phyloP scores from a whole-genome alignment of 2,888 invertebrate species.

The Noctua pronuba region DNA sequence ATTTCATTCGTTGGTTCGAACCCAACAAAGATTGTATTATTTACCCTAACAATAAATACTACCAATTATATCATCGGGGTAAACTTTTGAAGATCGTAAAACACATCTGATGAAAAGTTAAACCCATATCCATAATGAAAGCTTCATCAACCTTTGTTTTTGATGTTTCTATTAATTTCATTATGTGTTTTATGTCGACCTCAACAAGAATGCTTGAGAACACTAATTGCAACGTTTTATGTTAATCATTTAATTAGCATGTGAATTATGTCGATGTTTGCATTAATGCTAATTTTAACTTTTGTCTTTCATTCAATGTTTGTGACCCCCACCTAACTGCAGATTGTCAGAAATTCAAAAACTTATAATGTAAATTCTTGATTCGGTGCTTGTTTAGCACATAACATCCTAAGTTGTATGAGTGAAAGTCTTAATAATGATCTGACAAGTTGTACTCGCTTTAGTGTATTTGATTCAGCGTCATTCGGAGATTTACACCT shows the following conservation, averaged over 20 bases:
- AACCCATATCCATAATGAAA: slow-evolving; percentile 3
- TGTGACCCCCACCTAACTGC: slow-evolving; percentile 53
- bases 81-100: background rate
- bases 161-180: slow-evolving; percentile 36
- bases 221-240: slow-evolving; percentile 68
- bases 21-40: background rate
- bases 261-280: slow-evolving; percentile 72
- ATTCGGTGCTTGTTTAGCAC: background rate
- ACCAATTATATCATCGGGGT: background rate
- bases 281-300: slow-evolving; percentile 66
- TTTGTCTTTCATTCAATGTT: slow-evolving; percentile 61
- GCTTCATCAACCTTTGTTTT: slow-evolving; percentile 30
- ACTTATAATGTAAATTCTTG: background rate
- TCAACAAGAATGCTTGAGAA: slow-evolving; percentile 65
- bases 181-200: slow-evolving; percentile 62
- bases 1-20: slow-evolving; percentile 14
- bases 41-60: background rate
- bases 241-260: slow-evolving; percentile 72
- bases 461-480: slow-evolving; percentile 63
- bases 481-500: slow-evolving; percentile 65
- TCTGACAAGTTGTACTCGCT: slow-evolving; percentile 64
- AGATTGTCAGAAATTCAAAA: slow-evolving; percentile 50
- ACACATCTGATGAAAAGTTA: background rate
- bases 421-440: slow-evolving; percentile 29
- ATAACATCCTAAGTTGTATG: background rate